Percentiles rank a stretch among this genome's conserved stretches.
These are phyloP conservation scores for Idaea aversata DNA, from an alignment of 2,888 invertebrate species.

Conservation along the genomic window DNA sequence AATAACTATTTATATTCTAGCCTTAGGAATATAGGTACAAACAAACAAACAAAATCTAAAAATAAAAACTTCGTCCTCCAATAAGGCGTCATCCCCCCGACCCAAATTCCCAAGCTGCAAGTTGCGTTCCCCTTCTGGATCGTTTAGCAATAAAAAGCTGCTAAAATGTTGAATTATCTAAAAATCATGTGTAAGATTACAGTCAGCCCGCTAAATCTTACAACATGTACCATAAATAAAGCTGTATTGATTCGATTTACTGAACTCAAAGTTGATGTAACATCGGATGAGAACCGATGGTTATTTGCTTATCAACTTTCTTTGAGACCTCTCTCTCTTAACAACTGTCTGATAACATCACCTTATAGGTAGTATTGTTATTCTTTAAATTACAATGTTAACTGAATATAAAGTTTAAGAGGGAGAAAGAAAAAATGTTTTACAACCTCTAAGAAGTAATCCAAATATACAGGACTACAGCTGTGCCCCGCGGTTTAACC, in stretches of 20 bases:
- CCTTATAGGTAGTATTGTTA: not conserved
- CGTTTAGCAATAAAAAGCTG: too few relatives aligned
- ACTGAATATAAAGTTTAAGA: not conserved
- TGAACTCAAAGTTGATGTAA: constrained; percentile 45
- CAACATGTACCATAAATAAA: constrained; percentile 11
- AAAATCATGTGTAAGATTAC: too few relatives aligned
- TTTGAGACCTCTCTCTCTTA: constrained; percentile 30
- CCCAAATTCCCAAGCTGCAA: too few relatives aligned
- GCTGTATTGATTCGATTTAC: constrained; percentile 68
- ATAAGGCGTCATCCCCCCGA: too few relatives aligned
- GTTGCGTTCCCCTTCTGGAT: too few relatives aligned
- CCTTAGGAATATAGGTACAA: too few relatives aligned
- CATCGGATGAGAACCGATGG: constrained; percentile 58
- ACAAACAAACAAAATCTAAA: too few relatives aligned
- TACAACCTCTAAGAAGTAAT: not conserved
- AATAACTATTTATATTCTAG: too few relatives aligned
- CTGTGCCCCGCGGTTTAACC: too few relatives aligned
- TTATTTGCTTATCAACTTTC: constrained; percentile 52
- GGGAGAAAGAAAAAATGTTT: not conserved
- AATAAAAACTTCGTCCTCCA: too few relatives aligned
- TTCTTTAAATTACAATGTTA: not conserved
- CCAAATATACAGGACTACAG: too few relatives aligned
- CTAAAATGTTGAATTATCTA: too few relatives aligned
- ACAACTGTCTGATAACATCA: not conserved
- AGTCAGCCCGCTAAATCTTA: constrained; percentile 10